Percentiles rank a stretch among this genome's conserved stretches.
Evolutionary conservation across 1,140 invertebrate genomes (phyloP).

Genomic region (Drosophila orosa): DNA sequence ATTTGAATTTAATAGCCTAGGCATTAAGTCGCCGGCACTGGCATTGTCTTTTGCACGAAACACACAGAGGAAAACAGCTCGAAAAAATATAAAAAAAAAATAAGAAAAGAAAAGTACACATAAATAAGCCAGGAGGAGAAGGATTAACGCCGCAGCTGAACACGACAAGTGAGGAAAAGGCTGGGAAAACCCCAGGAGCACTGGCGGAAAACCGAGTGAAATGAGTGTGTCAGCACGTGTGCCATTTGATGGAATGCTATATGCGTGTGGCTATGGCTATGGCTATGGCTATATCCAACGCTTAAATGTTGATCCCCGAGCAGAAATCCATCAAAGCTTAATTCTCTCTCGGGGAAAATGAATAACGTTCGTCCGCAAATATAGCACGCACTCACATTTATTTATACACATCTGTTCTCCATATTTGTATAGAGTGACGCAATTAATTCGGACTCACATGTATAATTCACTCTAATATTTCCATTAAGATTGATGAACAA

Average conservation of each 20-base stretch:
- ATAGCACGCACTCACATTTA: neutral
- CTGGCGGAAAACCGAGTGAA: conserved; percentile 9
- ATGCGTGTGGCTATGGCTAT: conserved; percentile 4
- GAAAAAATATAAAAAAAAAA: neutral
- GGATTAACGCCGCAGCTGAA: conserved; percentile 41
- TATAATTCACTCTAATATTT: conserved; percentile 19
- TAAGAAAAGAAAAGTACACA: conserved; percentile 30
- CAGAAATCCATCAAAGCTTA: conserved; percentile 40
- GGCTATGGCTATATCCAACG: conserved; percentile 8
- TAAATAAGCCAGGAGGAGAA: conserved; percentile 40
- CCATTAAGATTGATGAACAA: conserved; percentile 21
- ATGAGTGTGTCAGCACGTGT: conserved; percentile 51
- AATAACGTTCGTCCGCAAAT: conserved; percentile 7
- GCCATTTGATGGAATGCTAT: conserved; percentile 42
- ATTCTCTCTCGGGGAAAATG: conserved; percentile 32
- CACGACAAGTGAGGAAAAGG: conserved; percentile 12
- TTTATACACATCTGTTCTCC: neutral
- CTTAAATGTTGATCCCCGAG: conserved; percentile 35
- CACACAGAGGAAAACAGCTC: neutral
- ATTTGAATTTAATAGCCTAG: conserved; percentile 73
- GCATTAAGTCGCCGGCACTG: conserved; percentile 53
- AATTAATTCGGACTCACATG: conserved; percentile 10
- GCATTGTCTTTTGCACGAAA: conserved; percentile 20
- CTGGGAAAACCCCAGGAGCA: neutral
- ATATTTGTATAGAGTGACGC: neutral